A percentile compares a stretch with the other conserved stretches of the same genome.
Conservation (phyloP, 2,113 vertebrate genomes). For the Acanthisitta chloris region DNA sequence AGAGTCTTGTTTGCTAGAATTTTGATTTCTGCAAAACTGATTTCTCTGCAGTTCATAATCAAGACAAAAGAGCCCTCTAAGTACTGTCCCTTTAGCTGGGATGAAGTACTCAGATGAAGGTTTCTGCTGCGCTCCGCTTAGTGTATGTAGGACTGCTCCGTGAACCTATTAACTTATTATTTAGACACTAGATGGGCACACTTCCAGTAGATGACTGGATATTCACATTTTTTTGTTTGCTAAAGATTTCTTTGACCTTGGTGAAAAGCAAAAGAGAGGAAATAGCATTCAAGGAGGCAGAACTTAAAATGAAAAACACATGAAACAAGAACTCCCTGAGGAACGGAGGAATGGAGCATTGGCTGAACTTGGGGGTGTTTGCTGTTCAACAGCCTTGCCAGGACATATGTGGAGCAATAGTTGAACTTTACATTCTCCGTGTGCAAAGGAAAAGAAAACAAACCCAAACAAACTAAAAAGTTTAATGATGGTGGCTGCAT, state of each 20-base stretch:
- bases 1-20: background rate
- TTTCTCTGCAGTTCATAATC: background rate
- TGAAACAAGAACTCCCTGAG: conserved; percentile 61
- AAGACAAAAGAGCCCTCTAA: background rate
- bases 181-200: conserved; percentile 50
- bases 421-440: conserved; percentile 10
- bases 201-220: conserved; percentile 56
- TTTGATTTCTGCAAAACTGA: background rate
- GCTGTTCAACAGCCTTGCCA: background rate
- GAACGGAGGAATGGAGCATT: conserved; percentile 55
- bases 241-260: conserved; percentile 70
- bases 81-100: background rate
- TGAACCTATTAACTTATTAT: conserved; percentile 43
- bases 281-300: conserved; percentile 67
- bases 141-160: background rate
- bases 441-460: background rate
- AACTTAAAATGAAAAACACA: conserved; percentile 75
- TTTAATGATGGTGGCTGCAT: background rate
- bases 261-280: conserved; percentile 71
- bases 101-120: background rate
- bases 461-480: background rate
- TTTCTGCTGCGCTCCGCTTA: background rate
- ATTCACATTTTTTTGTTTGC: conserved; percentile 67
- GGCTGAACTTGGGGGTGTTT: conserved; percentile 33
- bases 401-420: background rate